Evolutionary conservation across 92 coral and sea anemone genomes (phyloP).

Genomic region (Phymanthus crucifer): DNA sequence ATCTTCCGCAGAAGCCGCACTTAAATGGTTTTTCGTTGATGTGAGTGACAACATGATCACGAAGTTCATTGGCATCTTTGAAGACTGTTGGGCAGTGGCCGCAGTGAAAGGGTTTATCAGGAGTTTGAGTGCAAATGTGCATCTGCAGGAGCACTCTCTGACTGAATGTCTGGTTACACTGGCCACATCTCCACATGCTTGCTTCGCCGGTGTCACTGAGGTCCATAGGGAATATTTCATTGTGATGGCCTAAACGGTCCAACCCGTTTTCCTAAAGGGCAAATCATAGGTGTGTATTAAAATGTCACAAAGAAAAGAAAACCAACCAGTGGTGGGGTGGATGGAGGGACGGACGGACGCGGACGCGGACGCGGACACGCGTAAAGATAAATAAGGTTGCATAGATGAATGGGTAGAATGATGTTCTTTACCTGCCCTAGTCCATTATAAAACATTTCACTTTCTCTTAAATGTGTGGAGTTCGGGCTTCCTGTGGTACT

Average conservation of each 20-base stretch:
- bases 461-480: slow-evolving; percentile 13
- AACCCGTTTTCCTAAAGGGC: slow-evolving; percentile 31
- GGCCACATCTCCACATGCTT: slow-evolving; percentile 93
- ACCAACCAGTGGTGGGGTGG: neutral
- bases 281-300: neutral
- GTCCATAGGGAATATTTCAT: slow-evolving; percentile 47
- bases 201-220: slow-evolving; percentile 70
- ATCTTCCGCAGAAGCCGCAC: slow-evolving; percentile 97
- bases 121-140: slow-evolving; percentile 92
- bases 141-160: slow-evolving; percentile 94
- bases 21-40: slow-evolving; percentile 98
- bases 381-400: neutral
- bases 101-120: slow-evolving; percentile 93
- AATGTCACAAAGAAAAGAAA: neutral
- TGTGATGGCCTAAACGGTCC: slow-evolving; percentile 44
- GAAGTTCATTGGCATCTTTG: slow-evolving; percentile 80
- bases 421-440: slow-evolving; percentile 9
- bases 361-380: neutral
- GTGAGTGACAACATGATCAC: slow-evolving; percentile 95
- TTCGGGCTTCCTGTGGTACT: slow-evolving; percentile 18
- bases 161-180: slow-evolving; percentile 87
- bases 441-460: slow-evolving; percentile 26
- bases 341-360: neutral
- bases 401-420: neutral
- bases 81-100: slow-evolving; percentile 98